phyloP scores from a whole-genome alignment of 1,140 invertebrate species.

The Coelopa frigida region DNA sequence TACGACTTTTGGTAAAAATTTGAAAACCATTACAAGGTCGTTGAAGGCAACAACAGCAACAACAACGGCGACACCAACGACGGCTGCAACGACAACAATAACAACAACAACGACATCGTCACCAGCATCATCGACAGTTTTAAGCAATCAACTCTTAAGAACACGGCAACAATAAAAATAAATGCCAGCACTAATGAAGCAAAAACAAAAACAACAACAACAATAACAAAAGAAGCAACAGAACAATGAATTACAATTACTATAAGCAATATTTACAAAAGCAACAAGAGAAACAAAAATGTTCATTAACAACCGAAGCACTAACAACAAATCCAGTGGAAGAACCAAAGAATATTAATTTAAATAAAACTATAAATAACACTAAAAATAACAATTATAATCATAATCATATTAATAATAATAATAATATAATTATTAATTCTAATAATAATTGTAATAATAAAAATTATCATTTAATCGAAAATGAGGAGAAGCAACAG shows the following conservation, averaged over 20 bases:
- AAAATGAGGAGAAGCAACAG: neutral
- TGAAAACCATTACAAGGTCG: conserved; percentile 21
- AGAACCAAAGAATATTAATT: conserved; percentile 45
- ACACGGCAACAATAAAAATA: conserved; percentile 4
- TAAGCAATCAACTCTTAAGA: neutral
- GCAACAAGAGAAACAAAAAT: too few relatives aligned
- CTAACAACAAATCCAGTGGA: conserved; percentile 41
- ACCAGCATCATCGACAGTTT: neutral
- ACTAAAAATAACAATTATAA: conserved; percentile 26
- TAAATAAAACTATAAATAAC: conserved; percentile 30
- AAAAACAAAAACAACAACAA: conserved; percentile 23
- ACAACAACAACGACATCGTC: conserved; percentile 16
- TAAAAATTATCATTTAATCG: neutral
- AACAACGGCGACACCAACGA: conserved; percentile 19
- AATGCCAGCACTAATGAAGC: conserved; percentile 3
- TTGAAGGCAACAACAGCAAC: conserved; percentile 4
- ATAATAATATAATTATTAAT: conserved; percentile 9
- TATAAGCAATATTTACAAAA: too few relatives aligned
- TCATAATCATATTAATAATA: conserved; percentile 17
- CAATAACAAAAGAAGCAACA: conserved; percentile 24
- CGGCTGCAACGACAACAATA: conserved; percentile 29
- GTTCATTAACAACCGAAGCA: neutral
- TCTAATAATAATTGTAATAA: conserved; percentile 3
- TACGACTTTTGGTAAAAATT: conserved; percentile 40
- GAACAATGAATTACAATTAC: conserved; percentile 15